phyloP scores from a whole-genome alignment of 2,113 vertebrate species.

The Leucopternis melanops region DNA sequence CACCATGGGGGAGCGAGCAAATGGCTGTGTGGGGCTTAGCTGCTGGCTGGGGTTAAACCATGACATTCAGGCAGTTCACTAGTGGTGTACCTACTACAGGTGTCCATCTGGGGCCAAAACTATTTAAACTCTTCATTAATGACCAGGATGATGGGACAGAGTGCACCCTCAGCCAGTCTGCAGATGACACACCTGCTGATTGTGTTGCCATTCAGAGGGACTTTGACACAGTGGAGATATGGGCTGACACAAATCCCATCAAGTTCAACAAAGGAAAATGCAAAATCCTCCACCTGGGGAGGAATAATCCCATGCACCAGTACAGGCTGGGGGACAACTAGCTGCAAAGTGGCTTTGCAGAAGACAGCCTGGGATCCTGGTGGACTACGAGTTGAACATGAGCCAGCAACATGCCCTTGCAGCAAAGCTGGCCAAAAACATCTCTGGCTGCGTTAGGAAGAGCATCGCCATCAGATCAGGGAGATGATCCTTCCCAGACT shows the following conservation, averaged over 20 bases:
- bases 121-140: not conserved
- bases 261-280: not conserved
- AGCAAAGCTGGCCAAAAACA: not conserved
- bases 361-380: not conserved
- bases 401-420: not conserved
- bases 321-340: not conserved
- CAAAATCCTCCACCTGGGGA: not conserved
- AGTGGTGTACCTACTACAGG: not conserved
- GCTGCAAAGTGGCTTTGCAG: not conserved
- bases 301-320: not conserved
- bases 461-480: fast-evolving
- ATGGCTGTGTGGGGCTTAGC: too few relatives aligned
- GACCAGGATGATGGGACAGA: not conserved
- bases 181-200: not conserved
- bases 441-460: not conserved
- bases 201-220: not conserved
- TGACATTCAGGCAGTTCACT: not conserved
- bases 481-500: not conserved
- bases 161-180: not conserved
- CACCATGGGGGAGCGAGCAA: too few relatives aligned
- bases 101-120: not conserved
- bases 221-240: fast-evolving
- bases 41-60: too few relatives aligned
- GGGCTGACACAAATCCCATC: not conserved
- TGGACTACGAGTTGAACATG: fast-evolving